Base-by-base conservation (phyloP, 2,113 vertebrate species). In the Glaucomys volans region DNA sequence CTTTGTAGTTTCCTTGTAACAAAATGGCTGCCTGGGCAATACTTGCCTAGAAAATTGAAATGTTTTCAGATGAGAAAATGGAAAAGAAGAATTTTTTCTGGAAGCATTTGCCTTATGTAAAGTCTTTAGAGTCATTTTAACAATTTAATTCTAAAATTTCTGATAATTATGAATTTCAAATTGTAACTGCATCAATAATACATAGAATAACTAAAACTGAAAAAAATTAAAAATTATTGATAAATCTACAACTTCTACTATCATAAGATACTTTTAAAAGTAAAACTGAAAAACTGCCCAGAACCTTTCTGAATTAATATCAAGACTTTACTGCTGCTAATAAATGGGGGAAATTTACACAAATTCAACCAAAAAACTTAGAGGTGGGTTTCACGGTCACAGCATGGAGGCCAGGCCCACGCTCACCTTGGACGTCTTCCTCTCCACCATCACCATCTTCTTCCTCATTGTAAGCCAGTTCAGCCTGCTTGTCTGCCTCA, bases 381-480 rank as follows among this genome's bases (percentile, higher is more conserved):
- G 98, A 26, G 97, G 94, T 97, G 98, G 95, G 97, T 99, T 98
- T 98, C 94, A 98, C 96, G 90, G 97, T 97, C 98, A 96, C 97
- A 97, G 98, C 98, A 98, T 96, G 98, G 98, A 98, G 98, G 96
- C 94, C 98, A 98, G 97, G 98, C 98, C 99, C 99, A 99, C 98
- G 99, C 99, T 99, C 99, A 99, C 99, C 99, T 99, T 99, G 99
- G 98, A 99, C 99, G 99, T 99, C 99, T 99, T 99, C 99, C 99
- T 99, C 99, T 99, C 99, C 99, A 99, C 99, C 99, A 99, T 99
- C 99, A 99, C 99, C 99, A 99, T 99, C 99, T 99, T 99, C 99
- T 99, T 99, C 99, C 99, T 99, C 99, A 99, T 99, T 99, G 99
- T 99, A 99, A 99, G 99, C 99, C 99, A 99, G 99, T 98, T 99